Conservation (phyloP, 92 coral and sea anemone species). For the Parazoanthus darwini region DNA sequence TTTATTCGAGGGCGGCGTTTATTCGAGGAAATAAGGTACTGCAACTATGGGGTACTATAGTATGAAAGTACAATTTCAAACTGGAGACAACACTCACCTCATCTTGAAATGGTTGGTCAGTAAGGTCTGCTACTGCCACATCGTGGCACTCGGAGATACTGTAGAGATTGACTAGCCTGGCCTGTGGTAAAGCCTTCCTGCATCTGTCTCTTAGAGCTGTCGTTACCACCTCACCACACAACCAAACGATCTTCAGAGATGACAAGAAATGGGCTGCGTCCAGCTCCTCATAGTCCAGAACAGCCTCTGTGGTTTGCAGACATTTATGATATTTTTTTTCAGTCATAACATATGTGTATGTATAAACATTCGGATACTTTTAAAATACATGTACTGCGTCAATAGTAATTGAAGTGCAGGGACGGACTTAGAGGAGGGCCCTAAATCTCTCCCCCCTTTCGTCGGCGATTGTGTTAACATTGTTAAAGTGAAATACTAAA, state of each 20-base stretch:
- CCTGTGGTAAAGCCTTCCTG: slow-evolving; percentile 71
- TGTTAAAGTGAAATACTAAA: too few relatives aligned
- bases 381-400: too few relatives aligned
- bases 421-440: too few relatives aligned
- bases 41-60: too few relatives aligned
- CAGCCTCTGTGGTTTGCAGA: slow-evolving; percentile 59
- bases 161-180: slow-evolving; percentile 76
- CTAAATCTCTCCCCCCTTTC: too few relatives aligned
- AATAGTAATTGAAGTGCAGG: too few relatives aligned
- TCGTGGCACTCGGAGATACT: slow-evolving; percentile 90
- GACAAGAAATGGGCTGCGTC: slow-evolving; percentile 60
- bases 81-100: slow-evolving; percentile 54
- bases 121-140: slow-evolving; percentile 73
- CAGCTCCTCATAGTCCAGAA: slow-evolving; percentile 72
- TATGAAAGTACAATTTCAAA: not conserved
- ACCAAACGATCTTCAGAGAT: slow-evolving; percentile 63
- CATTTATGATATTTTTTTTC: too few relatives aligned
- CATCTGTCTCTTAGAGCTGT: slow-evolving; percentile 85
- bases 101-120: slow-evolving; percentile 75
- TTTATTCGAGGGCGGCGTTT: too few relatives aligned
- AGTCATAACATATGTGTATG: too few relatives aligned
- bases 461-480: too few relatives aligned
- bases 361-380: too few relatives aligned
- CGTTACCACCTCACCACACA: slow-evolving; percentile 92
- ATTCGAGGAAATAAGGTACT: too few relatives aligned